Conservation (phyloP, 2,797 vertebrate species). For the Acrocephalus scirpaceus region DNA sequence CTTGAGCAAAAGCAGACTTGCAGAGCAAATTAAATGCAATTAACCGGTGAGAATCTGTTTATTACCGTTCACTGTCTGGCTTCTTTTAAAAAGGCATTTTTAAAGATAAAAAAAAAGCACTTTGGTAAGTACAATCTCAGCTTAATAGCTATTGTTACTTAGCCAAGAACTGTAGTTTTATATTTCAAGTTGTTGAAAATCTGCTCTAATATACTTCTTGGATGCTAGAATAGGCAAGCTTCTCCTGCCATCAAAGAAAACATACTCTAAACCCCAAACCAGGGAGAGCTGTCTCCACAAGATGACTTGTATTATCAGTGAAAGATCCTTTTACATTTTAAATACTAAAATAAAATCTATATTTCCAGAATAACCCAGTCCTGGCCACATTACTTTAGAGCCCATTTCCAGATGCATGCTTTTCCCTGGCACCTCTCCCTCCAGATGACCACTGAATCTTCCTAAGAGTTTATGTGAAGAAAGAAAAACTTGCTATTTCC, state of each 20-base stretch:
- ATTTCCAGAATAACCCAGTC: background rate
- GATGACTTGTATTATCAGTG: background rate
- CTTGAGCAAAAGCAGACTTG: background rate
- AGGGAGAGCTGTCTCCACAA: background rate
- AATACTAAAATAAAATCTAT: background rate
- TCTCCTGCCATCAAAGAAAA: background rate
- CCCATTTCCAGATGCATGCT: background rate
- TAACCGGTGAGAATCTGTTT: background rate
- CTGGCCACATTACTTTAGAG: background rate
- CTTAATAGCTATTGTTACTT: background rate
- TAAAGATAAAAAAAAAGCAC: background rate
- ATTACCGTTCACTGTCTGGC: background rate
- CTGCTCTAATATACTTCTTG: background rate
- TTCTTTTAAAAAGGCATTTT: background rate
- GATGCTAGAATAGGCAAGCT: background rate
- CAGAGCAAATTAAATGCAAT: background rate
- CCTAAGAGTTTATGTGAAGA: background rate
- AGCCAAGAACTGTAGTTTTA: background rate
- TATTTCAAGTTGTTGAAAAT: background rate
- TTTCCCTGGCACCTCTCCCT: background rate
- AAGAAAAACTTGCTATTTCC: background rate
- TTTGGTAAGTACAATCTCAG: background rate
- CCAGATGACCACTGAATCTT: background rate
- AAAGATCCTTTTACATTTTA: background rate
- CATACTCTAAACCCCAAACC: background rate